A percentile compares a stretch with the other conserved stretches of the same genome.
These are phyloP conservation scores for Tetramorium parvispinum DNA, from an alignment of 1,140 invertebrate genomes.

Conservation along the genomic window DNA sequence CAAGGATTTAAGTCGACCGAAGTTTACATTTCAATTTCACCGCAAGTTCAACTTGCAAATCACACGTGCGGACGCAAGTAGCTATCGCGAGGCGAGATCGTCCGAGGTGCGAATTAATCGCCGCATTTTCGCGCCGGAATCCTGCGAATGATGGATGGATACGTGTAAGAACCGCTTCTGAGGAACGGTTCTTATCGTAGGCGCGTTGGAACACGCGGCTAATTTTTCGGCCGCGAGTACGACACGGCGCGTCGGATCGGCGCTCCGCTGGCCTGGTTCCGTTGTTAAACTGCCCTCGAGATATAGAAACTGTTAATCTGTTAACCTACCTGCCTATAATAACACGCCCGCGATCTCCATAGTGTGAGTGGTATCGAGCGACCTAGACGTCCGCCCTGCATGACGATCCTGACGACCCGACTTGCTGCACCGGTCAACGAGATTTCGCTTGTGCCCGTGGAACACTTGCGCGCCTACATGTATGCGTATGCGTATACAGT, in stretches of 20 bases:
- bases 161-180: neutral
- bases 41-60: neutral
- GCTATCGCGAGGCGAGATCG: neutral
- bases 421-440: constrained; percentile 29
- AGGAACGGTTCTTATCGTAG: constrained; percentile 20
- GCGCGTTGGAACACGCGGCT: neutral
- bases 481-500: too few relatives aligned
- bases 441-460: constrained; percentile 27
- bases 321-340: constrained; percentile 71
- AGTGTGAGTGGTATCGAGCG: constrained; percentile 68
- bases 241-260: constrained; percentile 22
- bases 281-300: constrained; percentile 74
- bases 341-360: constrained; percentile 60
- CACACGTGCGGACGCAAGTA: neutral
- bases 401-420: constrained; percentile 52
- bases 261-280: constrained; percentile 74
- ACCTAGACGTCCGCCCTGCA: constrained; percentile 70
- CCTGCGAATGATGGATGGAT: neutral
- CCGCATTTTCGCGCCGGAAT: neutral
- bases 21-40: neutral
- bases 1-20: neutral
- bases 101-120: neutral
- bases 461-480: neutral
- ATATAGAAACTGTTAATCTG: constrained; percentile 74
- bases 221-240: constrained; percentile 41